These are phyloP conservation scores for Dendrocincla tyrannina DNA, from an alignment of 2,797 vertebrate genomes.

Conservation along the genomic window DNA sequence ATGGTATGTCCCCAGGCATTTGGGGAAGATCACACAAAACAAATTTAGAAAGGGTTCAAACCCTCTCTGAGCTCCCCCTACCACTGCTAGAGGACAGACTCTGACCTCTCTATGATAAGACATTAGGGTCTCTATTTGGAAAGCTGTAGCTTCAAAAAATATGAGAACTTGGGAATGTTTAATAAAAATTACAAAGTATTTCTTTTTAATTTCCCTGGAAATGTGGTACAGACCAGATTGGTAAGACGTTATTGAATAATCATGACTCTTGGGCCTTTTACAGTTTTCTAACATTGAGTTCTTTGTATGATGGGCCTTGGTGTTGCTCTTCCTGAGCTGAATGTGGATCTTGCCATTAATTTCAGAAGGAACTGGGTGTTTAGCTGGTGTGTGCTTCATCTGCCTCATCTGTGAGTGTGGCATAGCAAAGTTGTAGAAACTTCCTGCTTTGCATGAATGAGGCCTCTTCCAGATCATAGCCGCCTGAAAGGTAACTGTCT, in stretches of 20 bases:
- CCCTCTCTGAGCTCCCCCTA: neutral
- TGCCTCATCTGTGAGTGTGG: neutral
- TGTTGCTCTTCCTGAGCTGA: neutral
- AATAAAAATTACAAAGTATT: neutral
- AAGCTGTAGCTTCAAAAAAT: neutral
- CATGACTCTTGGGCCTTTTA: neutral
- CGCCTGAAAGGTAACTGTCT: neutral
- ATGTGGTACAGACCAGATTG: neutral
- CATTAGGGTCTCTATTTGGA: neutral
- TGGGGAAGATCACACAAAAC: neutral
- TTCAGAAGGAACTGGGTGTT: neutral
- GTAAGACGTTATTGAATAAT: neutral
- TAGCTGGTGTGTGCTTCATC: neutral
- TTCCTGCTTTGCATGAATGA: neutral
- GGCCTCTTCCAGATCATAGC: neutral
- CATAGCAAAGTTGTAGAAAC: neutral
- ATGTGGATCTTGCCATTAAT: neutral
- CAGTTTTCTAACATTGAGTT: neutral
- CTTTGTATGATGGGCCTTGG: neutral
- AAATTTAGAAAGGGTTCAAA: neutral
- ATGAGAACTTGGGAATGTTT: neutral
- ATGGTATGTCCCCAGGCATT: neutral
- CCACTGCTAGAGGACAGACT: neutral
- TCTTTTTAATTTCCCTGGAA: neutral
- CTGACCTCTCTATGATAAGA: neutral